Conservation (phyloP, 2,888 invertebrate species). For the Ophion costatus region DNA sequence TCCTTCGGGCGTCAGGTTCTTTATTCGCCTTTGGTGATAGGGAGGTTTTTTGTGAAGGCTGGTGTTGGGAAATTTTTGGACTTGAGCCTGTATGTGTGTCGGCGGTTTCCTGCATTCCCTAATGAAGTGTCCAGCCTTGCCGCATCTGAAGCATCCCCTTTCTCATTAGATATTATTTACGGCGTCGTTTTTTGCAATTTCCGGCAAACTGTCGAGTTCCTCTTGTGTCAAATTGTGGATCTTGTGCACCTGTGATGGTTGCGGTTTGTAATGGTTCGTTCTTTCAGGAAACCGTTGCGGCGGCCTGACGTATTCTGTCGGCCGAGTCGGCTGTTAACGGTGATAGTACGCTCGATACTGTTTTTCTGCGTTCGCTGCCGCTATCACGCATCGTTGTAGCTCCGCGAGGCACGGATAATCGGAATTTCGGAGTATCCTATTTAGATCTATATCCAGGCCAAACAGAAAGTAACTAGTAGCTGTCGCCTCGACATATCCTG, state of each 20-base stretch:
- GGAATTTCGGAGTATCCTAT: conserved; percentile 20
- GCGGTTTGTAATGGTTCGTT: neutral
- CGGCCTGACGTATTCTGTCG: neutral
- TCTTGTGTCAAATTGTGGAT: conserved; percentile 18
- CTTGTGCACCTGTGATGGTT: conserved; percentile 1
- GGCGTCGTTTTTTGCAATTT: neutral
- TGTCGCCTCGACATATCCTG: conserved; percentile 23
- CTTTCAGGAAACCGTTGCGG: neutral
- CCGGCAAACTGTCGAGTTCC: conserved; percentile 9
- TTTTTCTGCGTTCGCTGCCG: conserved; percentile 38
- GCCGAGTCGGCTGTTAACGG: too few relatives aligned
- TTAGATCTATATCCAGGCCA: conserved; percentile 24
- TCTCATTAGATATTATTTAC: conserved; percentile 19
- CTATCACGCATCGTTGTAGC: conserved; percentile 11
- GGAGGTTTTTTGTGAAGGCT: neutral
- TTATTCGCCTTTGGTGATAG: conserved; percentile 8
- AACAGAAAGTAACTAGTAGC: conserved; percentile 37
- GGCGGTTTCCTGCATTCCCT: conserved; percentile 10
- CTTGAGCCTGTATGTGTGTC: neutral
- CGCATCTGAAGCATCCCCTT: conserved; percentile 32
- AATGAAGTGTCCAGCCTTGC: conserved; percentile 15
- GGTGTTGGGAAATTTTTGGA: neutral
- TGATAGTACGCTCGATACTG: conserved; percentile 21
- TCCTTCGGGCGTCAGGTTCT: conserved; percentile 15
- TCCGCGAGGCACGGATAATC: conserved; percentile 25